Conservation (phyloP, 2,888 invertebrate species). For the Operophtera brumata region DNA sequence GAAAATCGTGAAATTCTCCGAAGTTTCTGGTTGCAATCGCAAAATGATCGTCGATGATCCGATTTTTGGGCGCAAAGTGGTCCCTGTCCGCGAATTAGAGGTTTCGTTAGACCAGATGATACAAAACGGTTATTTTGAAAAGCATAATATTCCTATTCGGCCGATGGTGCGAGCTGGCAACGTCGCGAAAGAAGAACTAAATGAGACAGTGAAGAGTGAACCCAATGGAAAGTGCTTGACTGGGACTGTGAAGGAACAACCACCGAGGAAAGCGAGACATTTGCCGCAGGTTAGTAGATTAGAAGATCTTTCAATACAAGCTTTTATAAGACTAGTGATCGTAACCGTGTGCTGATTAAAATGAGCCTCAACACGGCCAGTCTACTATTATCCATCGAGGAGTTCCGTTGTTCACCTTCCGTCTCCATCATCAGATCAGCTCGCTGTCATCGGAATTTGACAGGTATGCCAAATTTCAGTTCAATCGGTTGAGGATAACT, state of each 20-base stretch:
- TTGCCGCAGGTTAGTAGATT: constrained; percentile 71
- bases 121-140: constrained; percentile 76
- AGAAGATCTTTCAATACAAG: too few species aligned
- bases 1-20: constrained; percentile 77
- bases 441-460: too few species aligned
- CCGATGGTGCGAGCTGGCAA: constrained; percentile 46
- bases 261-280: constrained; percentile 50
- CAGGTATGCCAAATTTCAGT: too few species aligned
- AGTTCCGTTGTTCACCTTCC: too few species aligned
- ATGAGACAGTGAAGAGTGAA: constrained; percentile 42
- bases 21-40: constrained; percentile 72
- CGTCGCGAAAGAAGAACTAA: constrained; percentile 52
- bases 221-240: constrained; percentile 70
- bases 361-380: too few species aligned
- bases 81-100: constrained; percentile 73
- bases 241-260: constrained; percentile 36
- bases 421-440: too few species aligned
- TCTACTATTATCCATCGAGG: too few species aligned
- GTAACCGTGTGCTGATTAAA: too few species aligned
- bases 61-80: constrained; percentile 65
- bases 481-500: too few species aligned
- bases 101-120: constrained; percentile 77
- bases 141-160: constrained; percentile 71
- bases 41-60: constrained; percentile 75
- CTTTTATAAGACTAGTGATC: too few species aligned